Evolutionary conservation across 2,113 vertebrate genomes (phyloP).

Genomic region (rat (Rattus norvegicus)): GRCr8 NC_086038.1:4979001-4979500

Average conservation of each 20-base stretch:
- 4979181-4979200: not conserved
- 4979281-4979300: not conserved
- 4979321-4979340: not conserved
- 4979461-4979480: not conserved
- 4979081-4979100: constrained; percentile 10
- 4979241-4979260: not conserved
- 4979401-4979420: too few relatives aligned
- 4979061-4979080: constrained; percentile 26
- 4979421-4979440: too few relatives aligned
- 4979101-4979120: not conserved
- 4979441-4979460: too few relatives aligned
- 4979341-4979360: not conserved
- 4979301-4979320: not conserved
- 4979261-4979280: too few relatives aligned
- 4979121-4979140: not conserved
- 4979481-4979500: not conserved
- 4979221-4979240: not conserved
- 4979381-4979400: not conserved
- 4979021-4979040: not conserved
- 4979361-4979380: not conserved
- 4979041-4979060: not conserved
- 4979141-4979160: not conserved
- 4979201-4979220: not conserved
- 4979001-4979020: not conserved
- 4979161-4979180: not conserved